Evolutionary conservation across 2,888 invertebrate genomes (phyloP).

Genomic region (Diaphora mendica): DNA sequence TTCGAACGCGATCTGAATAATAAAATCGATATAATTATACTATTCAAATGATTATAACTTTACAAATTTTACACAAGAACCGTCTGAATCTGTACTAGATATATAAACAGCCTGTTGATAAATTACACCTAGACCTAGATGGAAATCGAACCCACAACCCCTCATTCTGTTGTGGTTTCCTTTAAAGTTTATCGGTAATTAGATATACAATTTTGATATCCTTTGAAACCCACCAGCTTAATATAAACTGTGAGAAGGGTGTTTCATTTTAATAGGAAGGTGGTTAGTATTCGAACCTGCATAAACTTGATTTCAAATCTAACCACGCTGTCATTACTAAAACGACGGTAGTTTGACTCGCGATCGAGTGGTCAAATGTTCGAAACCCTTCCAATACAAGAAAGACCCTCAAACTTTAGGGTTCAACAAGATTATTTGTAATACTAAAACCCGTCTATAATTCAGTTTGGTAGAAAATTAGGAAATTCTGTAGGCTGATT

Average conservation of each 20-base stretch:
- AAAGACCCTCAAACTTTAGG: background rate
- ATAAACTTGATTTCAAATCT: background rate
- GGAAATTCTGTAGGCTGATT: background rate
- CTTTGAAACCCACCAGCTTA: background rate
- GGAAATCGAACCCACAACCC: too few species aligned
- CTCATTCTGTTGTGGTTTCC: too few species aligned
- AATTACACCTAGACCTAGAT: too few species aligned
- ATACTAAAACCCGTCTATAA: background rate
- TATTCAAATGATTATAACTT: too few species aligned
- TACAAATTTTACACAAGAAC: too few species aligned
- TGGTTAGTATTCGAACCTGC: background rate
- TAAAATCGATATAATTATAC: too few species aligned
- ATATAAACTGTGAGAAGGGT: background rate
- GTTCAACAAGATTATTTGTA: background rate
- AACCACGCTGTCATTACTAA: background rate
- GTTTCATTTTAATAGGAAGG: background rate
- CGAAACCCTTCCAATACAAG: background rate
- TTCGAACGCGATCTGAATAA: background rate
- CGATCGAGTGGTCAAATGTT: background rate
- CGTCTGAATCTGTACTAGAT: too few species aligned
- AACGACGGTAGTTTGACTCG: background rate
- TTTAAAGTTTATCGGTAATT: background rate
- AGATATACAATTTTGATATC: background rate
- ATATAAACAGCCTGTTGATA: too few species aligned
- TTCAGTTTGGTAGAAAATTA: background rate